Conservation (phyloP, 1,140 invertebrate species). For the Drosophila sturtevanti region DNA sequence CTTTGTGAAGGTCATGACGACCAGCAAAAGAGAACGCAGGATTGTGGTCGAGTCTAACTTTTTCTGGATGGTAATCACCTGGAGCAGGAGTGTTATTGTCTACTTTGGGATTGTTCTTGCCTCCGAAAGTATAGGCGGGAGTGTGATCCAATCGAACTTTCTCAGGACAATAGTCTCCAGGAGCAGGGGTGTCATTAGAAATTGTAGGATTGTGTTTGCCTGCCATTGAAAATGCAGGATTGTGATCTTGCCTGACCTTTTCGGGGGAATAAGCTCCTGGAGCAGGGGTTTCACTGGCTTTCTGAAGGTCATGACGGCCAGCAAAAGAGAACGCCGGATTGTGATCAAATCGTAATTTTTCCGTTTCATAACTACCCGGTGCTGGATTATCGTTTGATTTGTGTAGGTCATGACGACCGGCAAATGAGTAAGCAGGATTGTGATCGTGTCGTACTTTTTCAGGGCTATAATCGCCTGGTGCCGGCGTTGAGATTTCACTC, state of each 20-base stretch:
- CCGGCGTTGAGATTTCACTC: conserved; percentile 89
- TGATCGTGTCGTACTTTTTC: conserved; percentile 85
- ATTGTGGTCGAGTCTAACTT: conserved; percentile 82
- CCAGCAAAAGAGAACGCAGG: conserved; percentile 83
- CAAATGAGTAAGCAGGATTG: conserved; percentile 84
- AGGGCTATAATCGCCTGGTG: conserved; percentile 90
- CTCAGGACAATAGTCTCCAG: conserved; percentile 90
- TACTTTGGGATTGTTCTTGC: conserved; percentile 79
- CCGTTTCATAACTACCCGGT: conserved; percentile 84
- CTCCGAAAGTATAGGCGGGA: conserved; percentile 84
- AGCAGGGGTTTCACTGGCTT: conserved; percentile 84
- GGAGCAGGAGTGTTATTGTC: conserved; percentile 87
- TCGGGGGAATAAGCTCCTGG: conserved; percentile 86
- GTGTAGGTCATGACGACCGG: conserved; percentile 83
- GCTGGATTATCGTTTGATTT: conserved; percentile 84
- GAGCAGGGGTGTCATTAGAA: conserved; percentile 88
- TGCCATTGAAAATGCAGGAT: conserved; percentile 84
- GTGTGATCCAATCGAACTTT: conserved; percentile 83
- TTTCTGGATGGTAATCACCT: conserved; percentile 85
- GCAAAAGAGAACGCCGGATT: conserved; percentile 84
- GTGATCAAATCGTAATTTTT: conserved; percentile 86
- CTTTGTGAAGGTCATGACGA: conserved; percentile 83
- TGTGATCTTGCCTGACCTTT: conserved; percentile 84
- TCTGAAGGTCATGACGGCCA: conserved; percentile 84
- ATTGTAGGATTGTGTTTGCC: conserved; percentile 84